Evolutionary conservation across 2,113 vertebrate genomes (phyloP).

Genomic region (Ctenomys sociabilis): DNA sequence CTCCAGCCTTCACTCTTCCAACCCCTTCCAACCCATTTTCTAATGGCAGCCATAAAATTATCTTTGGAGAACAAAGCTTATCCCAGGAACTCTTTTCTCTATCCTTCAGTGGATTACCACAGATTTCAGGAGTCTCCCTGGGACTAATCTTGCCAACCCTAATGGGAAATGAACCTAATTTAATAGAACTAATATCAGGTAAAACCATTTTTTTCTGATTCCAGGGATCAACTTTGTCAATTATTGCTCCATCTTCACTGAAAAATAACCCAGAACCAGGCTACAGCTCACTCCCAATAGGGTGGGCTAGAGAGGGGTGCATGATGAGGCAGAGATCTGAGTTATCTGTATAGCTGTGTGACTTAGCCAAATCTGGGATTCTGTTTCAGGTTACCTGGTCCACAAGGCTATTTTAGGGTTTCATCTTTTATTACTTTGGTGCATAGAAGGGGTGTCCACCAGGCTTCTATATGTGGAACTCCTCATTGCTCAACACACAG

Average conservation of each 20-base stretch:
- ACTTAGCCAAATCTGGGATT: not conserved
- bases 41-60: not conserved
- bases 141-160: no score
- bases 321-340: not conserved
- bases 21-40: not conserved
- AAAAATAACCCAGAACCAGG: no score
- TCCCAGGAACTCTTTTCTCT: not conserved
- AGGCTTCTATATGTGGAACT: not conserved
- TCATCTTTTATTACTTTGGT: not conserved
- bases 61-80: not conserved
- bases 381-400: not conserved
- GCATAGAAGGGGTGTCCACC: no score
- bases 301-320: not conserved
- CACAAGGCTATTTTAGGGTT: not conserved
- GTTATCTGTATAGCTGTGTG: not conserved
- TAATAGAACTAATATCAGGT: not conserved
- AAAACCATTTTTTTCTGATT: not conserved
- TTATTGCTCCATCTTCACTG: not conserved
- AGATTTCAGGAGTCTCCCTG: not conserved
- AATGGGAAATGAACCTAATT: not conserved
- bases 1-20: not conserved
- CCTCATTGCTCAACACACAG: no score
- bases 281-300: not conserved
- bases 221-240: not conserved
- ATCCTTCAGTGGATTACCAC: not conserved